Evolutionary conservation across 2,797 vertebrate genomes (phyloP), one percentile per base, ranked within the genome.

Genomic region (Labeo calbasu): DNA sequence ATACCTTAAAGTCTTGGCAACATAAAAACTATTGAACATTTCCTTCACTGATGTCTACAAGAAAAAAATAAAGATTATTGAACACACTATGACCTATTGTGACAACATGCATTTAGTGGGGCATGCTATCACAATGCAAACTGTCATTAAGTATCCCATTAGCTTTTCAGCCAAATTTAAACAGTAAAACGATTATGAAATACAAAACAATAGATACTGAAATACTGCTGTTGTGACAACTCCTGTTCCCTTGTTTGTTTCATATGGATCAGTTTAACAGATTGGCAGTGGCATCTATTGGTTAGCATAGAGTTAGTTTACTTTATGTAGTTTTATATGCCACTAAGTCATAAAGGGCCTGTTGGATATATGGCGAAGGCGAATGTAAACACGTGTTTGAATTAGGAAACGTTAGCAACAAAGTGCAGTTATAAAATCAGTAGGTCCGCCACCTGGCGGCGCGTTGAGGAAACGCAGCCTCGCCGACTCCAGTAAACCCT

Each of bases 391-490:
- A 76, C 36, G 53, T 77, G 53, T 77, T 75, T 75, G 51, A 5
- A 5, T 36, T 19, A 21, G 15, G 9, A 73, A n/a, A 75, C 40
- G 11, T n/a, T 32, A 51, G 10, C 3, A 66, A 14, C 13, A 50
- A 17, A 50, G 46, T 48, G 32, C 15, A 23, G 36, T 12, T 21
- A 9, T n/a, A 51, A 46, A 32, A 36, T 12, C 23, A 32, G 51
- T 17, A 14, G 32, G 46, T 23, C 19, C 73, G 84, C 84, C 89
- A 84, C 75, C 88, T 65, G 63, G 85, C 84, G 88, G 75, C n/a
- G 32, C 2, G 43, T 17, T 36, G 43, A 59, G 46, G 57, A 59
- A 79, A 13, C 63, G 53, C 75, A 76, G 25, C 2, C 66, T 13
- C 21, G 32, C 59, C 51, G 71, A 76, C 48, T 66, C 15, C 66